These are phyloP conservation scores for Salvelinus sp. DNA, from an alignment of 2,113 vertebrate genomes.

Conservation along the genomic window DNA sequence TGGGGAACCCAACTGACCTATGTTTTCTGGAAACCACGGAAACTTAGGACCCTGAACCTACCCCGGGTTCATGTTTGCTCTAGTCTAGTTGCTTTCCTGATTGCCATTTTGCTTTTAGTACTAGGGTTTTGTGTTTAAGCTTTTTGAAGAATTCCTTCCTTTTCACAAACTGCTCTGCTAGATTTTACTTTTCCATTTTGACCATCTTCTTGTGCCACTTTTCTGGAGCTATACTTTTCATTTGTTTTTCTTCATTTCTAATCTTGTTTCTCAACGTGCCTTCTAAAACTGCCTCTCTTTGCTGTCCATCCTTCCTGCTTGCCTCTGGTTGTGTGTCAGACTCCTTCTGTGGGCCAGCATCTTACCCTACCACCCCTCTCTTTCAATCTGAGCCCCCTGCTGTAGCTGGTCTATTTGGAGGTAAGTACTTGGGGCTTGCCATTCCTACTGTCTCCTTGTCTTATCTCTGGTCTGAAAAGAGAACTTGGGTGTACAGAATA, in stretches of 20 bases:
- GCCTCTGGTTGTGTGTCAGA: slow-evolving; percentile 74
- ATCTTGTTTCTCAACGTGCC: not conserved
- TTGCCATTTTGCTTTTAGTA: not conserved
- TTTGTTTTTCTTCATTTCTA: slow-evolving; percentile 5
- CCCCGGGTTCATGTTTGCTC: not conserved
- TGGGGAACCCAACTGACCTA: slow-evolving; percentile 31
- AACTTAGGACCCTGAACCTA: slow-evolving; percentile 12
- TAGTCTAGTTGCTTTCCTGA: not conserved
- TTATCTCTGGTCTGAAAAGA: not conserved
- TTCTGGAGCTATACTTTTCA: not conserved
- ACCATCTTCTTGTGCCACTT: too few species aligned
- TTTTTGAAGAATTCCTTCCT: too few species aligned
- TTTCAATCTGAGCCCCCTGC: slow-evolving; percentile 80
- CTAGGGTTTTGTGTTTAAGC: not conserved
- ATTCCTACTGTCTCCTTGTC: not conserved
- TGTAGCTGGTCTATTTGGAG: slow-evolving; percentile 87
- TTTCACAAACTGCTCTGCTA: not conserved
- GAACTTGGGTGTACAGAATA: not conserved
- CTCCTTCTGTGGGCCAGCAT: slow-evolving; percentile 84
- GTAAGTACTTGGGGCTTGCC: slow-evolving; percentile 68
- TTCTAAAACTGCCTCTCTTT: slow-evolving; percentile 38
- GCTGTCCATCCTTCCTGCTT: slow-evolving; percentile 48
- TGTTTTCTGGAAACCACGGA: slow-evolving; percentile 45
- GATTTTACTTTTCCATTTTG: too few species aligned
- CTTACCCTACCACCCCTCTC: slow-evolving; percentile 81